These are phyloP conservation scores for Rhyzopertha dominica DNA, from an alignment of 1,140 invertebrate species.

Conservation along the genomic window DNA sequence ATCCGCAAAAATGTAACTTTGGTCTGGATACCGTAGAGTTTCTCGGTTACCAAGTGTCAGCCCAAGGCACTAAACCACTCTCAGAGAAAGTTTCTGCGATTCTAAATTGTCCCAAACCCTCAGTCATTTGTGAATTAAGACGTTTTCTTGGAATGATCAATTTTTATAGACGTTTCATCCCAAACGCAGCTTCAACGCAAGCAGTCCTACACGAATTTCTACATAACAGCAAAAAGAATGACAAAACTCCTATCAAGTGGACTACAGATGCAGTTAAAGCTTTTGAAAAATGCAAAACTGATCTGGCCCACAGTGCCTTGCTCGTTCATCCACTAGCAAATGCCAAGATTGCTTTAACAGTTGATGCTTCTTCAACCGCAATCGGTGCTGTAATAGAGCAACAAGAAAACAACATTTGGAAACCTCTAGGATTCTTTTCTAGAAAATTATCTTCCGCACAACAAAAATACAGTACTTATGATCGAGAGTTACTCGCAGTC, in stretches of 20 bases:
- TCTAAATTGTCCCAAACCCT: constrained; percentile 32
- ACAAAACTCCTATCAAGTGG: constrained; percentile 15
- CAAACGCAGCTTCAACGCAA: constrained; percentile 25
- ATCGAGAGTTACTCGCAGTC: constrained; percentile 47
- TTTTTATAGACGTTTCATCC: constrained; percentile 28
- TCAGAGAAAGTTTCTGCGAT: constrained; percentile 31
- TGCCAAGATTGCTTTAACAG: constrained; percentile 16
- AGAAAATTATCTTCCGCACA: constrained; percentile 32
- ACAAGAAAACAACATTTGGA: constrained; percentile 17
- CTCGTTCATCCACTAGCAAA: constrained; percentile 25
- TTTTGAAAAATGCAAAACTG: constrained; percentile 27
- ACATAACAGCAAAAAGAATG: constrained; percentile 28
- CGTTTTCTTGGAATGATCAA: too few species aligned
- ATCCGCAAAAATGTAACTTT: too few species aligned
- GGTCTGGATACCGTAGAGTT: constrained; percentile 34
- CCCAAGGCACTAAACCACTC: constrained; percentile 34
- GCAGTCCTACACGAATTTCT: constrained; percentile 24
- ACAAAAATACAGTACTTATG: constrained; percentile 43
- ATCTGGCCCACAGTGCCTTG: constrained; percentile 23
- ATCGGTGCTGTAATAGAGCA: constrained; percentile 35
- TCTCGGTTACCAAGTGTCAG: constrained; percentile 34
- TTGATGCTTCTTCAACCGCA: constrained; percentile 30
- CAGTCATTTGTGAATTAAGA: constrained; percentile 29
- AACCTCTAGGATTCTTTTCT: too few species aligned
- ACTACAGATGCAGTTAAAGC: constrained; percentile 16